phyloP scores from a whole-genome alignment of 2,113 vertebrate species.

The Proterorhinus semilunaris region DNA sequence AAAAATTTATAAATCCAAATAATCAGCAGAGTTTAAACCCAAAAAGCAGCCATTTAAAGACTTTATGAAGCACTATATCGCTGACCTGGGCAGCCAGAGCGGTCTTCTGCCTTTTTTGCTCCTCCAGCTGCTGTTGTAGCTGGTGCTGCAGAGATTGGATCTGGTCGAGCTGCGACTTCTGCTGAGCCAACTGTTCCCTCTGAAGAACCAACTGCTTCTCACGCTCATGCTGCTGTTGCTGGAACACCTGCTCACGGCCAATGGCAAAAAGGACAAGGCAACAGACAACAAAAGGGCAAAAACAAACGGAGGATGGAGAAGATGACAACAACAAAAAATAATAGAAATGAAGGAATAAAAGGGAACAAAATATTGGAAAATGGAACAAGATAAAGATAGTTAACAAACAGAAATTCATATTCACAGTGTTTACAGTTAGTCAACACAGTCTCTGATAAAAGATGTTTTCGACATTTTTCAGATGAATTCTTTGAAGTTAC shows the following conservation, averaged over 20 bases:
- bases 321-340: background rate
- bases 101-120: slow-evolving; percentile 92
- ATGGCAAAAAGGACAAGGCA: slow-evolving; percentile 5
- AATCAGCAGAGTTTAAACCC: too few relatives aligned
- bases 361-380: background rate
- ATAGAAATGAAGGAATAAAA: background rate
- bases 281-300: background rate
- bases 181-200: slow-evolving; percentile 94
- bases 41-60: background rate
- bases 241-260: slow-evolving; percentile 83
- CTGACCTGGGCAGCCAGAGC: slow-evolving; percentile 66
- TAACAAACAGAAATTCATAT: slow-evolving; percentile 13
- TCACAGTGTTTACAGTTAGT: slow-evolving; percentile 19
- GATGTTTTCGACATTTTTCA: background rate
- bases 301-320: background rate
- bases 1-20: too few relatives aligned
- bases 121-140: slow-evolving; percentile 93
- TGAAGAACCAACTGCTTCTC: slow-evolving; percentile 93
- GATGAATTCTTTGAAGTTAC: too few relatives aligned
- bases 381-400: slow-evolving; percentile 13
- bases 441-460: background rate
- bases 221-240: slow-evolving; percentile 94
- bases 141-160: slow-evolving; percentile 97
- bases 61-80: background rate
- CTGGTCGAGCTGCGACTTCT: slow-evolving; percentile 95